Evolutionary conservation across 2,113 vertebrate genomes (phyloP), one percentile per base, ranked within the genome.

Genomic region (Chlamydotis undulata): DNA sequence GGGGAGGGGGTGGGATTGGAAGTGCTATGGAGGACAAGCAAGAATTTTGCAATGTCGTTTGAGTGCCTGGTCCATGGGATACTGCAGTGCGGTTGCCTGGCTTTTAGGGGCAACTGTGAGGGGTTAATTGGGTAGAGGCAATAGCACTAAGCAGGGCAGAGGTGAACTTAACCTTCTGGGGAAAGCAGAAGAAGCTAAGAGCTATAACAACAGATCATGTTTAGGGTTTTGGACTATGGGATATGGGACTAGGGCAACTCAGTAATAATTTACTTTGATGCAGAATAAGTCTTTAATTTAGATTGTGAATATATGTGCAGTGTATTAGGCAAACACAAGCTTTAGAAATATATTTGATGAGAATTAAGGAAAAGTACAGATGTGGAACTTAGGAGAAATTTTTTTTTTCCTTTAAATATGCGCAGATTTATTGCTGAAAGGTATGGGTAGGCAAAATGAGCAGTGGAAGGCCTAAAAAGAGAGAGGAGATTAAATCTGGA

Each of bases 141-240:
- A 25, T 29, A 39, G 25, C 8, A 33, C 10, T 10, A 39, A 18
- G 47, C 5, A 5, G 21, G 16, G 7, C 18, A 19, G n/a, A 35
- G 49, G 22, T 67, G 29, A 39, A 14, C 33, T 68, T 39, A 8
- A 5, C 15, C 14, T 71, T 33, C 2, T 45, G 35, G 23, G 57
- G 47, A 49, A 74, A 49, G 37, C 22, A 55, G 71, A 31, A 83
- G 43, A 37, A 19, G 25, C 16, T 7, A 9, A 19, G 41, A 45
- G 16, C 1, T 35, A 1, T 13, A 41, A 41, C 7, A 56, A 14
- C 24, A 80, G 60, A 28, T 41, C 2, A 0, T 1, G 14, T 14
- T 37, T 23, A 61, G 29, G 4, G 8, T 29, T 68, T 63, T 33
- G 71, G 33, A 33, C 24, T 28, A 19, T 35, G 24, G 24, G 22